A percentile compares a stretch with the other conserved stretches of the same genome.
Evolutionary conservation across 2,113 vertebrate genomes (phyloP).

Genomic region (Serilophus lunatus): DNA sequence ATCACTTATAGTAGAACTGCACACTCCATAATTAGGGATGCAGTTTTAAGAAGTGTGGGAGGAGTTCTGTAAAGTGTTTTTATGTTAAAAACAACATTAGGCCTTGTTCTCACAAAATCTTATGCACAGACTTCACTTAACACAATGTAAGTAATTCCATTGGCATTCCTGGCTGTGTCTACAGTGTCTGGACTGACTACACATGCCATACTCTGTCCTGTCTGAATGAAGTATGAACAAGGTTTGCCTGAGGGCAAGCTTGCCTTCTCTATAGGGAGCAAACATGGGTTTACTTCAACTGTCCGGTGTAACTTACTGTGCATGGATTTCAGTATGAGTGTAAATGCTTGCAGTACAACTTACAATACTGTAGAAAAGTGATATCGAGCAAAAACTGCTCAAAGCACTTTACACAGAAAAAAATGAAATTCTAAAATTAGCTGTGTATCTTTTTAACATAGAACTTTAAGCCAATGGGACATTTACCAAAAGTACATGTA

Average conservation of each 20-base stretch:
- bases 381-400: not conserved
- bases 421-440: not conserved
- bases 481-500: not conserved
- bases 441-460: not conserved
- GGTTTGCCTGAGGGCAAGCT: not conserved
- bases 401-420: not conserved
- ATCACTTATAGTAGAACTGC: slow-evolving; percentile 49
- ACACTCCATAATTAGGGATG: slow-evolving; percentile 56
- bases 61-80: slow-evolving; percentile 49
- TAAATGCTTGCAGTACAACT: not conserved
- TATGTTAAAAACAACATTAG: slow-evolving; percentile 40
- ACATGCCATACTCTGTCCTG: accelerated
- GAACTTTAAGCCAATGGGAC: not conserved
- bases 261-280: not conserved
- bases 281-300: not conserved
- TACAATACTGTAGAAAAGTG: not conserved
- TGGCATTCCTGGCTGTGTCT: not conserved
- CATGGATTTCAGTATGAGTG: not conserved
- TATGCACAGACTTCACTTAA: not conserved
- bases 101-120: slow-evolving; percentile 10
- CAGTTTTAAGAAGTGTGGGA: slow-evolving; percentile 51
- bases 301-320: not conserved
- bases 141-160: not conserved
- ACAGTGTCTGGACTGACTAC: not conserved
- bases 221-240: not conserved